phyloP scores from a whole-genome alignment of 2,888 invertebrate species.

The Nasonia oneida region DNA sequence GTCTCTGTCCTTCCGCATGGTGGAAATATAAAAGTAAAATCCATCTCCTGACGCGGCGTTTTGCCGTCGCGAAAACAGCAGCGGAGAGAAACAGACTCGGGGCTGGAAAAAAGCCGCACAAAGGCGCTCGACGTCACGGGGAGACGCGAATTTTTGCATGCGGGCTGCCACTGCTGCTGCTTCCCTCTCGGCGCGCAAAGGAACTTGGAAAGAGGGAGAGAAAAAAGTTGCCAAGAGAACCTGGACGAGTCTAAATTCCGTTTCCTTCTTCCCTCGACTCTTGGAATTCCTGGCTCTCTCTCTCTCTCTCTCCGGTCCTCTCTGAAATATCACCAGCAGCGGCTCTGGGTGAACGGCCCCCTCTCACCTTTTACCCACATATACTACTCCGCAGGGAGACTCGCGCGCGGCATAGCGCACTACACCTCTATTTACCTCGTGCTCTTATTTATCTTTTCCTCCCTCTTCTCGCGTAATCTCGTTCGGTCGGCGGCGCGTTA shows the following conservation, averaged over 20 bases:
- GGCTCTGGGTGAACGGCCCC: background rate
- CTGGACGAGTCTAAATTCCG: constrained; percentile 34
- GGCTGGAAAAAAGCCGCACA: background rate
- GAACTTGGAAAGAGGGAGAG: background rate
- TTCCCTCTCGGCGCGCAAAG: background rate
- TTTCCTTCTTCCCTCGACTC: constrained; percentile 19
- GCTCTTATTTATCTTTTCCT: background rate
- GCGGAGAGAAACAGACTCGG: background rate
- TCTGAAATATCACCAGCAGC: constrained; percentile 37
- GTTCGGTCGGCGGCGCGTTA: background rate
- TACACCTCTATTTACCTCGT: constrained; percentile 13
- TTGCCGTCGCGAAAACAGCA: background rate
- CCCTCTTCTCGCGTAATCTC: background rate
- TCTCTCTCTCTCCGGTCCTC: too few relatives aligned
- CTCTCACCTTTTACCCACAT: background rate
- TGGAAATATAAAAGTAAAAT: background rate
- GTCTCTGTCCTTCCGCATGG: background rate
- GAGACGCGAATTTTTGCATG: background rate
- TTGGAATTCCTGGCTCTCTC: background rate
- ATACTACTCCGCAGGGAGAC: background rate
- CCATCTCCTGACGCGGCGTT: background rate
- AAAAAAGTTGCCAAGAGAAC: background rate
- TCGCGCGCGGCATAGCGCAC: background rate
- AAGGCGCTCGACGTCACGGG: background rate
- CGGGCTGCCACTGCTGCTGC: background rate